Evolutionary conservation across 2,113 vertebrate genomes (phyloP), one percentile per base, ranked within the genome.

Genomic region (Mus pahari): DNA sequence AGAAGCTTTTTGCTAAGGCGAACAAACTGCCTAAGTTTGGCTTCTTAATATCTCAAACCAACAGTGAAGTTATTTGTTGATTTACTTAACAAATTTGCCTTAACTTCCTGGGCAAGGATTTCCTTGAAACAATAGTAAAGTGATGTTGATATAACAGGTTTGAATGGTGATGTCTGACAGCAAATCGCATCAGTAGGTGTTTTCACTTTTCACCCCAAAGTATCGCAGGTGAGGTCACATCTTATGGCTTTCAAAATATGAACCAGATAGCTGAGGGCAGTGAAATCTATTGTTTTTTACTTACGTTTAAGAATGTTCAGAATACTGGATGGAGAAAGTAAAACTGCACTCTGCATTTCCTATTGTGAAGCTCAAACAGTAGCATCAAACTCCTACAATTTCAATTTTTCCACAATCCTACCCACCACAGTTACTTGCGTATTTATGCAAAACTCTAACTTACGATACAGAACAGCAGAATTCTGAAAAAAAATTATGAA

Each of bases 361-460:
- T 79, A 42, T 96, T 79, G n/a, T 33, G 4, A 93, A 62, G 26
- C 8, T 77, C 73, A 39, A 60, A 42, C 7, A 28, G n/a, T 82
- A 87, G 36, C 58, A 79, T 11, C 74, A 78, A 89, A 94, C 31
- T 26, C 10, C 2, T 22, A 68, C 2, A 84, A 86, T 14, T 86
- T 7, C 26, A 89, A 91, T 79, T 11, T 88, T 42, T 11, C 68
- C 68, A 55, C 33, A 48, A 53, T 93, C 64, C 45, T 20, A 82
- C n/a, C 79, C 5, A 71, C 17, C 20, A 89, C n/a, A 9, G 13
- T 73, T 91, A 94, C 2, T 93, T 53, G 26, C 31, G 1, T 42
- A 82, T 71, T 36, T 94, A 74, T 71, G 33, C 17, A 87, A 96
- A 62, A 95, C 42, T 78, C 13, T 88, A 75, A 95, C 75, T 45